These are phyloP conservation scores for Pholis gunnellus DNA, from an alignment of 2,113 vertebrate species.

Conservation along the genomic window DNA sequence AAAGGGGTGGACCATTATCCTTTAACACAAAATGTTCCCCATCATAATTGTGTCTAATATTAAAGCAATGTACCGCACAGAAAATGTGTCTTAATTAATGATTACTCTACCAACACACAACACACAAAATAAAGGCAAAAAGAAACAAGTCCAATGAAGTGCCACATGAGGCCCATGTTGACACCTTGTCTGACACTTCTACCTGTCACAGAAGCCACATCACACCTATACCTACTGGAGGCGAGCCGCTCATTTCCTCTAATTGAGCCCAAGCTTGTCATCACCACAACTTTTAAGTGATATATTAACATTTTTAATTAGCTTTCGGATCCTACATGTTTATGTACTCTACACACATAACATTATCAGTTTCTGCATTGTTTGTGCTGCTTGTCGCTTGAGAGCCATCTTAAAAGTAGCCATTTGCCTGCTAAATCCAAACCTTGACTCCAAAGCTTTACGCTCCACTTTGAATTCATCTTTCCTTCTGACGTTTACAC, in stretches of 20 bases:
- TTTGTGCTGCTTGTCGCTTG: slow-evolving; percentile 2
- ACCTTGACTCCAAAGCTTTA: slow-evolving; percentile 5
- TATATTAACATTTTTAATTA: slow-evolving; percentile 52
- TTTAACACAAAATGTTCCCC: slow-evolving; percentile 35
- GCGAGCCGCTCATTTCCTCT: slow-evolving; percentile 24
- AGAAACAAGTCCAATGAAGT: slow-evolving; percentile 49
- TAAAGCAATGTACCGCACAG: slow-evolving; percentile 20
- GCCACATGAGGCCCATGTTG: slow-evolving; percentile 53
- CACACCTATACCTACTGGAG: slow-evolving; percentile 43
- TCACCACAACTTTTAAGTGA: slow-evolving; percentile 11
- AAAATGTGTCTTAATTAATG: not conserved
- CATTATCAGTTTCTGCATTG: not conserved
- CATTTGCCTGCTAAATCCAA: not conserved
- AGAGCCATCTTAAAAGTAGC: not conserved
- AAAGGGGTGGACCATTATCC: slow-evolving; percentile 34
- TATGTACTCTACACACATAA: not conserved
- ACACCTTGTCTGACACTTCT: slow-evolving; percentile 70
- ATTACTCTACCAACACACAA: slow-evolving; percentile 7
- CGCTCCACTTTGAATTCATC: not conserved
- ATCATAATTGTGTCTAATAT: slow-evolving; percentile 44
- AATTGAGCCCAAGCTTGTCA: slow-evolving; percentile 64
- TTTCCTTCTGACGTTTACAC: slow-evolving; percentile 36
- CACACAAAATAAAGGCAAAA: slow-evolving; percentile 23
- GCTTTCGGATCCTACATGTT: slow-evolving; percentile 4
- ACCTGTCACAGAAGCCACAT: slow-evolving; percentile 51